phyloP scores from a whole-genome alignment of 2,113 vertebrate genomes.

The Chrysochloris asiatica region DNA sequence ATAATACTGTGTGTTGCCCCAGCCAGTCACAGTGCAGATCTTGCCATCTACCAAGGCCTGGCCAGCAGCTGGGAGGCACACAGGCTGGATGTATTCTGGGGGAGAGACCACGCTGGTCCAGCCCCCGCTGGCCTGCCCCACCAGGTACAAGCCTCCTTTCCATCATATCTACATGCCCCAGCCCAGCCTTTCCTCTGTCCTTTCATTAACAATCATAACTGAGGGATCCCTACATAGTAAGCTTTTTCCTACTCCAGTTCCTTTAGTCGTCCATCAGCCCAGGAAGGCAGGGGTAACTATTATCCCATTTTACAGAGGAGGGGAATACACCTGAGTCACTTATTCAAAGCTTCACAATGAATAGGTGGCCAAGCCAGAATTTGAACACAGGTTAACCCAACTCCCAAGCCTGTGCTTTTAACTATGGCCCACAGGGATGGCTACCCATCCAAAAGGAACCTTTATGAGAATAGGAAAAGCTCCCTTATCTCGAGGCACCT shows the following conservation, averaged over 20 bases:
- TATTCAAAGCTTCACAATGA: background rate
- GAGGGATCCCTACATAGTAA: background rate
- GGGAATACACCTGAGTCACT: background rate
- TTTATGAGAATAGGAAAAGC: too few species aligned
- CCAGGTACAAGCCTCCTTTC: fast-evolving
- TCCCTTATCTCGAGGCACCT: background rate
- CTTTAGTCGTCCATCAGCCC: background rate
- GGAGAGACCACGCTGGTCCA: background rate
- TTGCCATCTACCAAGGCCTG: slow-evolving; percentile 90
- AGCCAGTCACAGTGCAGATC: slow-evolving; percentile 92
- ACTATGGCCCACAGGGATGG: background rate
- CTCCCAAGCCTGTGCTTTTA: background rate
- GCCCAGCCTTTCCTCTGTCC: background rate
- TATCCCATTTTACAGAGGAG: background rate
- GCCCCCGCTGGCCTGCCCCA: background rate
- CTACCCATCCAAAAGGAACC: too few species aligned
- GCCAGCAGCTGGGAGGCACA: slow-evolving; percentile 90
- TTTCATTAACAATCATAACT: background rate
- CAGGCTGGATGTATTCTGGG: slow-evolving; percentile 91
- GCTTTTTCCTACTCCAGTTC: background rate
- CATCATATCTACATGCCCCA: background rate
- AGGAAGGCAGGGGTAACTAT: too few species aligned
- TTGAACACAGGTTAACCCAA: background rate
- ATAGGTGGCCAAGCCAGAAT: background rate
- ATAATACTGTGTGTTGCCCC: slow-evolving; percentile 92